These are phyloP conservation scores for Aporophyla nigra DNA, from an alignment of 2,888 invertebrate genomes.

Conservation along the genomic window DNA sequence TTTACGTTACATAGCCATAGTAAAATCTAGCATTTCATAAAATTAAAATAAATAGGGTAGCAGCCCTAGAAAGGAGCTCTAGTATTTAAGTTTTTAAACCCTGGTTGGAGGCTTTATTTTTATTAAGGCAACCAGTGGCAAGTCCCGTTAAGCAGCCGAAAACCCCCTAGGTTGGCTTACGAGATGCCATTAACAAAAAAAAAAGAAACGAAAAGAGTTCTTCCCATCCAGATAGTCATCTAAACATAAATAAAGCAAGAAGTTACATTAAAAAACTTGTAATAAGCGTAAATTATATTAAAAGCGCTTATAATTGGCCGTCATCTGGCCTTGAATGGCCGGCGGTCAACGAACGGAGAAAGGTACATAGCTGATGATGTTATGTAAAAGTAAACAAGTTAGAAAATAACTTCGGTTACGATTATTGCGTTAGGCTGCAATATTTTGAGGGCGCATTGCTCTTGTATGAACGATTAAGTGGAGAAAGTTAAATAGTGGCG, in stretches of 20 bases:
- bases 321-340: constrained; percentile 78
- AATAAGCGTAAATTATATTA: constrained; percentile 65
- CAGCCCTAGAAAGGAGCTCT: background rate
- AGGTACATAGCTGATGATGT: constrained; percentile 73
- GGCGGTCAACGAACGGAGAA: constrained; percentile 81
- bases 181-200: too few species aligned
- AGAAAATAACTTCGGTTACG: constrained; percentile 69
- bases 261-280: constrained; percentile 24
- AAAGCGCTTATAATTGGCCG: constrained; percentile 72
- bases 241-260: constrained; percentile 24
- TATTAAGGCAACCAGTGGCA: too few species aligned
- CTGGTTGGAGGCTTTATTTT: too few species aligned
- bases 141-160: too few species aligned
- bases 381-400: constrained; percentile 79
- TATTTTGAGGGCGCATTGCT: constrained; percentile 59
- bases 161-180: too few species aligned
- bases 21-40: background rate
- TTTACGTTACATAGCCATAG: background rate
- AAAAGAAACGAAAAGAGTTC: too few species aligned
- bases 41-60: background rate
- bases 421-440: constrained; percentile 62
- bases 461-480: constrained; percentile 38
- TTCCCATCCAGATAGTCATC: constrained; percentile 16
- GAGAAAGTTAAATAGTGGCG: constrained; percentile 56
- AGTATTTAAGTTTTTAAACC: too few species aligned